Percentiles rank a stretch among this genome's conserved stretches.
phyloP scores from a whole-genome alignment of 2,113 vertebrate species.

The Ophiodon elongatus region DNA sequence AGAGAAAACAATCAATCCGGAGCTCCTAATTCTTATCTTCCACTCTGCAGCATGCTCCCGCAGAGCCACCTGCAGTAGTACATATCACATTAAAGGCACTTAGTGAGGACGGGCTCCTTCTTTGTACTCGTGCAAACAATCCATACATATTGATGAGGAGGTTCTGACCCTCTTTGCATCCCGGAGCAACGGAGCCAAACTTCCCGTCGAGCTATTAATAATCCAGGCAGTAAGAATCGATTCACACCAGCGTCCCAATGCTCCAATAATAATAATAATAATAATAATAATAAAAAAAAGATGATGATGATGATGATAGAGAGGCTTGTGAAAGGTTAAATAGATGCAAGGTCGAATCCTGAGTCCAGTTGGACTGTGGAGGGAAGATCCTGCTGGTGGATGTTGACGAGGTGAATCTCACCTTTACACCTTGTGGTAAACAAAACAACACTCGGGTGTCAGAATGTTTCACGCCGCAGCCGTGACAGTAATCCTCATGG shows the following conservation, averaged over 20 bases:
- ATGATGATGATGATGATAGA: not conserved
- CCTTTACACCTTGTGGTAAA: too few relatives aligned
- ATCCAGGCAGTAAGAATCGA: not conserved
- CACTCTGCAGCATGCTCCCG: constrained; percentile 5
- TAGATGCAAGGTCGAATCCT: too few relatives aligned
- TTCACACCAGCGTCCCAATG: not conserved
- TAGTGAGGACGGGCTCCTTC: not conserved
- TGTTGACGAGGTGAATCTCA: too few relatives aligned
- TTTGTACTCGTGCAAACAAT: not conserved
- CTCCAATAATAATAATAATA: too few relatives aligned
- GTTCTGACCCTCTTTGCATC: not conserved
- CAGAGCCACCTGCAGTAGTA: not conserved
- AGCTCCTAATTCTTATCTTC: constrained; percentile 29
- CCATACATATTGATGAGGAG: constrained; percentile 29
- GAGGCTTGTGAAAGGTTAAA: not conserved
- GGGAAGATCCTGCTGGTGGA: too few relatives aligned
- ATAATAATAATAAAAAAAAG: not conserved
- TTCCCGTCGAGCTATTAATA: constrained; percentile 2
- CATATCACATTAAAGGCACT: constrained; percentile 29
- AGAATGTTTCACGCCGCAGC: too few relatives aligned
- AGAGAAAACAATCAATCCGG: constrained; percentile 26
- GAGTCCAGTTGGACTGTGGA: too few relatives aligned
- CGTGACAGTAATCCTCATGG: too few relatives aligned
- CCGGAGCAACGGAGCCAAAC: not conserved
- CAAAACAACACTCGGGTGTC: too few relatives aligned